phyloP scores from a whole-genome alignment of 2,888 invertebrate species.

The Paralinhomoeus sp. region DNA sequence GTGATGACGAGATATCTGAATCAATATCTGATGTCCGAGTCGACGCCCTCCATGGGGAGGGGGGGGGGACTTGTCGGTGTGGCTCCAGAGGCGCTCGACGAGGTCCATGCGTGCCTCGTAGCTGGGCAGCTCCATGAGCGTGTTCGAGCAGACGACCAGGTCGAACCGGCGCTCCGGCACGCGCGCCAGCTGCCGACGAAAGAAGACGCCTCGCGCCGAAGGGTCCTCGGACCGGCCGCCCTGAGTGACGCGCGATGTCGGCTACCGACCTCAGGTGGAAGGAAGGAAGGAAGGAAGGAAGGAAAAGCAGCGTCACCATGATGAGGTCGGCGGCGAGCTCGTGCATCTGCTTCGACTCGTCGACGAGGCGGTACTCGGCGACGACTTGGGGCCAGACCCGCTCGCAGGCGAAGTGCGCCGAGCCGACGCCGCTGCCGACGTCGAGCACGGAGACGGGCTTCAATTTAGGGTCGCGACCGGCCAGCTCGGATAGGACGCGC shows the following conservation, averaged over 20 bases:
- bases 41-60: conserved; percentile 15
- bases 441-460: conserved; percentile 56
- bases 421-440: conserved; percentile 72
- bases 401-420: conserved; percentile 47
- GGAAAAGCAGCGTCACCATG: conserved; percentile 7
- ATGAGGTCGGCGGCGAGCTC: conserved; percentile 35
- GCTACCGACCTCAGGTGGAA: neutral
- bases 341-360: conserved; percentile 55
- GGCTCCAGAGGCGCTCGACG: conserved; percentile 16
- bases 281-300: neutral
- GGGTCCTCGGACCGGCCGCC: neutral
- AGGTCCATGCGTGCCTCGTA: conserved; percentile 12
- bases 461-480: conserved; percentile 39
- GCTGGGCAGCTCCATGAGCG: conserved; percentile 5
- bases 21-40: no score
- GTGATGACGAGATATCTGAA: no score
- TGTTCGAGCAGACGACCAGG: neutral
- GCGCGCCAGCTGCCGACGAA: neutral
- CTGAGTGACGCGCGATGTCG: neutral
- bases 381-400: conserved; percentile 45
- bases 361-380: conserved; percentile 62
- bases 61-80: no score
- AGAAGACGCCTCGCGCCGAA: neutral
- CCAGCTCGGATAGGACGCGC: conserved; percentile 34
- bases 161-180: neutral